Conservation (phyloP, 2,888 invertebrate genomes). For the Aspidiotus rigidus region DNA sequence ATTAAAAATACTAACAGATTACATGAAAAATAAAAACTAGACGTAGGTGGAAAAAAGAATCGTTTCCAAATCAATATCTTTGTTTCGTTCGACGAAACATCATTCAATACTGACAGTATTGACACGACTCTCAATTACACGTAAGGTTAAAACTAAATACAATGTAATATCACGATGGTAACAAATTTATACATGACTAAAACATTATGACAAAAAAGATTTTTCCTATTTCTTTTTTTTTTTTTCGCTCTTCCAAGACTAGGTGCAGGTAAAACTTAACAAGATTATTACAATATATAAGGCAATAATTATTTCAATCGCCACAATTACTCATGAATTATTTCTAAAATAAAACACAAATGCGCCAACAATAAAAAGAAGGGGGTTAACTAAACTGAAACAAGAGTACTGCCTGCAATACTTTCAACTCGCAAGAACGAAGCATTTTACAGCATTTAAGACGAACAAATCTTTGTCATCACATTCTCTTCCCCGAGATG, state of each 20-base stretch:
- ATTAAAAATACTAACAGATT: no score
- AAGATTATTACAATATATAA: background rate
- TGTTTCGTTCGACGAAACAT: no score
- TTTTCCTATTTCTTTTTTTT: background rate
- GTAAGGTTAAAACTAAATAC: no score
- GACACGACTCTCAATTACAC: background rate
- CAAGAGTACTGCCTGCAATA: background rate
- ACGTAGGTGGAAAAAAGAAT: background rate
- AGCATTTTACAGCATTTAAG: no score
- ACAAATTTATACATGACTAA: constrained; percentile 27
- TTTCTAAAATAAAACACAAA: constrained; percentile 5
- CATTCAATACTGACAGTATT: background rate
- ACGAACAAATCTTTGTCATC: no score
- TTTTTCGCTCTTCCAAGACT: constrained; percentile 7
- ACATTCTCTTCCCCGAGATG: no score
- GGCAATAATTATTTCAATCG: background rate
- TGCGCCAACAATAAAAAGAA: background rate
- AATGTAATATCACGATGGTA: constrained; percentile 26
- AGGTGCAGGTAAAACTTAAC: constrained; percentile 30
- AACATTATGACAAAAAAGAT: constrained; percentile 22
- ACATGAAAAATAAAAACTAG: no score
- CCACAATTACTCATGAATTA: constrained; percentile 6
- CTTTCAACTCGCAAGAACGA: no score
- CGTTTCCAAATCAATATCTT: background rate
- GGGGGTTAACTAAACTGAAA: background rate